Evolutionary conservation across 2,888 invertebrate species (phyloP).

Genomic region (Bellardia bayeri): DNA sequence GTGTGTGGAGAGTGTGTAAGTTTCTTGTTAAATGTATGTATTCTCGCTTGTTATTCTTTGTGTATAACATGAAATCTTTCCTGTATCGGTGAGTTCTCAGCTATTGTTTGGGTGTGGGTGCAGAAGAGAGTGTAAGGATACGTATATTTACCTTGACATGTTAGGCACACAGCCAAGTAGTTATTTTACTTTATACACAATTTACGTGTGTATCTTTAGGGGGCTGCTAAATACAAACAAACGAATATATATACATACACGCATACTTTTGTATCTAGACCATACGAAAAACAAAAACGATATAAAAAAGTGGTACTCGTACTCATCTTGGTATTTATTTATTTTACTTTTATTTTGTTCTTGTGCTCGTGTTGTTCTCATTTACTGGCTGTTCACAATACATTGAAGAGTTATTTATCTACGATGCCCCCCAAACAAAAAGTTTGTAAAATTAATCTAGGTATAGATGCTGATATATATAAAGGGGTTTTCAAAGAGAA

Average conservation of each 20-base stretch:
- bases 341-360: slow-evolving; percentile 20
- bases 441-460: slow-evolving; percentile 13
- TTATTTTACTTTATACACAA: slow-evolving; percentile 32
- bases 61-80: slow-evolving; percentile 43
- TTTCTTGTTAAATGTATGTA: slow-evolving; percentile 43
- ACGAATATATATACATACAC: slow-evolving; percentile 5
- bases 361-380: not conserved
- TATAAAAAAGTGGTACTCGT: slow-evolving; percentile 32
- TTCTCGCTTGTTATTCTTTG: slow-evolving; percentile 35
- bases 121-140: slow-evolving; percentile 1
- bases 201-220: slow-evolving; percentile 11
- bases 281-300: slow-evolving; percentile 8
- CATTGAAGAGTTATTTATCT: slow-evolving; percentile 70
- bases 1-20: not conserved
- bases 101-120: not conserved
- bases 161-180: slow-evolving; percentile 62
- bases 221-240: slow-evolving; percentile 39
- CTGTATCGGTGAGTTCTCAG: slow-evolving; percentile 2
- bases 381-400: slow-evolving; percentile 54
- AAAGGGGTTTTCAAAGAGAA: too few species aligned
- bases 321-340: slow-evolving; percentile 43
- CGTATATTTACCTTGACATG: slow-evolving; percentile 68
- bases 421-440: slow-evolving; percentile 42
- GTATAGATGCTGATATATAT: slow-evolving; percentile 41
- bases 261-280: slow-evolving; percentile 19